A percentile compares a stretch with the other conserved stretches of the same genome.
phyloP scores from a whole-genome alignment of 2,113 vertebrate genomes.

The Caloenas nicobarica region DNA sequence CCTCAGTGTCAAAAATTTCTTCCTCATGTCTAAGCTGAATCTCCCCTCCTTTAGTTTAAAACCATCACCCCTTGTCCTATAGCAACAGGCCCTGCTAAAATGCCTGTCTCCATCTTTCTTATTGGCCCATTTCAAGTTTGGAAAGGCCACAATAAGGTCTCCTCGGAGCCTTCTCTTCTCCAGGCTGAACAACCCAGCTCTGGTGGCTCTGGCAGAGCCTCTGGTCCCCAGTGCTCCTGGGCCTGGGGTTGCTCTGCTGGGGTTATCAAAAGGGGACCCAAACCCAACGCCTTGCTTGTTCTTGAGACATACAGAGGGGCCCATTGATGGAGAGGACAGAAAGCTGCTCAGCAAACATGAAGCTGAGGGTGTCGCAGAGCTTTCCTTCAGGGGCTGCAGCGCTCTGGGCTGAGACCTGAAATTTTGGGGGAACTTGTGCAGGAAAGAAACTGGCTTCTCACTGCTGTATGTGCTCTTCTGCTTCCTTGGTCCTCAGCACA shows the following conservation, averaged over 20 bases:
- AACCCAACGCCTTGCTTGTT: fast-evolving
- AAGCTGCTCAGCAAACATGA: not conserved
- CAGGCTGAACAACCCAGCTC: too few species aligned
- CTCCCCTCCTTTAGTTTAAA: too few species aligned
- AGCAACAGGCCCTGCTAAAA: too few species aligned
- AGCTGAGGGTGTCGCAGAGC: not conserved
- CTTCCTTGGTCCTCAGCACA: not conserved
- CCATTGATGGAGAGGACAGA: not conserved
- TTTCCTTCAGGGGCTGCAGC: fast-evolving
- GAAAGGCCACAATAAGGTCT: too few species aligned
- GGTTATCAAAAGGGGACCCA: fast-evolving
- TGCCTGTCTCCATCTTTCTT: too few species aligned
- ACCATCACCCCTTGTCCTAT: too few species aligned
- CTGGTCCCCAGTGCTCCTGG: fast-evolving
- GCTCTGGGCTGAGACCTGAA: fast-evolving
- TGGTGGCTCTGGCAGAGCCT: not conserved
- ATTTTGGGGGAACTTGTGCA: not conserved
- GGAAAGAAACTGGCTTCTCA: not conserved
- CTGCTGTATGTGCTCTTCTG: not conserved
- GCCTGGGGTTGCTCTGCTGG: not conserved
- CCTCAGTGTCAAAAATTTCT: too few species aligned
- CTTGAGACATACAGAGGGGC: fast-evolving
- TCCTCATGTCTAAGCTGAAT: too few species aligned
- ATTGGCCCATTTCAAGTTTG: too few species aligned
- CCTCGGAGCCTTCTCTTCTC: too few species aligned